Conservation (phyloP, 2,888 invertebrate genomes). For the Drosophila trichaetosa region DNA sequence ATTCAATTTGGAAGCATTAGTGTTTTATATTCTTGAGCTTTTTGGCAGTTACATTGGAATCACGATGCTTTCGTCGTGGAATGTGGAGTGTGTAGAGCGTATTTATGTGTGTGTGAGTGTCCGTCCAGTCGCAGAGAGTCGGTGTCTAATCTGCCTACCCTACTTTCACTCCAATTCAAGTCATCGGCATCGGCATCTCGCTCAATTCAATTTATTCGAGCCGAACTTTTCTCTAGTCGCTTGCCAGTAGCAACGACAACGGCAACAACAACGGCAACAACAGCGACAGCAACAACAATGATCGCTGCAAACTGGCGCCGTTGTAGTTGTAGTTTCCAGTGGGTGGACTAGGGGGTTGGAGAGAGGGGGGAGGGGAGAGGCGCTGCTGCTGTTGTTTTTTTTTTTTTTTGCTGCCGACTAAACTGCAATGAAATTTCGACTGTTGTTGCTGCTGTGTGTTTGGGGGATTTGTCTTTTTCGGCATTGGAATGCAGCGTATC, state of each 20-base stretch:
- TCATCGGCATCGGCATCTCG: conserved; percentile 69
- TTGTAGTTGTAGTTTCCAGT: conserved; percentile 41
- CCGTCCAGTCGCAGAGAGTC: conserved; percentile 36
- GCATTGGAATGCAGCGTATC: conserved; percentile 76
- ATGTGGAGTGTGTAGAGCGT: conserved; percentile 29
- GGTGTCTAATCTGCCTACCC: conserved; percentile 83
- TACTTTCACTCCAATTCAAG: conserved; percentile 83
- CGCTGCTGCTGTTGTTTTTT: neutral
- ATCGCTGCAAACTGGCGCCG: conserved; percentile 54
- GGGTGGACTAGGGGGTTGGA: conserved; percentile 15
- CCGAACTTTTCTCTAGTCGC: conserved; percentile 64
- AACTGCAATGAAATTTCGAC: conserved; percentile 75
- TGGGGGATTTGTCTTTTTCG: conserved; percentile 77
- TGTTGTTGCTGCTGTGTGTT: conserved; percentile 40
- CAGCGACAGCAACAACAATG: conserved; percentile 26
- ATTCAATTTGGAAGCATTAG: conserved; percentile 3
- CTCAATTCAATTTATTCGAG: conserved; percentile 79
- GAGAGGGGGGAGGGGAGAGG: neutral
- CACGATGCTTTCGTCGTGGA: conserved; percentile 30
- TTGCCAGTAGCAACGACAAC: conserved; percentile 51
- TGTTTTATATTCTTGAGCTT: conserved; percentile 18
- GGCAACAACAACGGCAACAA: conserved; percentile 27
- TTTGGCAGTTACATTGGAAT: conserved; percentile 16
- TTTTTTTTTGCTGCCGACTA: conserved; percentile 33
- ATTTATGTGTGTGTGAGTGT: conserved; percentile 17